Base-by-base conservation (phyloP, 2,888 invertebrate genomes). In the Selenia dentaria region DNA sequence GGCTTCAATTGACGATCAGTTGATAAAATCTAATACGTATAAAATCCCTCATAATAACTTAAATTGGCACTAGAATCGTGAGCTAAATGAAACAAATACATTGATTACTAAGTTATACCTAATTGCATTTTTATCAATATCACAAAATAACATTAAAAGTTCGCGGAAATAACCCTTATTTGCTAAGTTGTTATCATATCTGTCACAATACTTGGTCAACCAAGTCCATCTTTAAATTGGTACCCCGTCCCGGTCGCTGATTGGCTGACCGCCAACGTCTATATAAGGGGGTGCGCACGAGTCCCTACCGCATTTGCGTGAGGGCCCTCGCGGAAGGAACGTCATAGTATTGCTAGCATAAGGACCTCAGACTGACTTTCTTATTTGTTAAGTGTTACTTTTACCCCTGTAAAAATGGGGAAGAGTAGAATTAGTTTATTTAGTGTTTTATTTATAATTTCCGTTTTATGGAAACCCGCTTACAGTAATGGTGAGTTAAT, bases 391-490 rank as follows among this genome's bases (percentile, higher is more conserved):
- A 75, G 79, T 74, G 74, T 55, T 52, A 70, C 70, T 74, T 71
- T 65, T 60, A 69, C 84, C 89, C 87, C 75, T 61, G 56, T 41
- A 64, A 86, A 63, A 53, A 89, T 89, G 89, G 89, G 87, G 87
- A 72, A 68, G 59, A 67, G 66, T 83, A 81, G 68, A 61, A 69
- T 81, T 73, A 83, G 84, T 73, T 77, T 78, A 65, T 64, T 82
- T 65, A 78, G 89, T 88, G 89, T 79, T 69, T 59, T 86, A 50
- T 62, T 85, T 54, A 60, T 83, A 60, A 62, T 89, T 70, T 76
- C 85, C 70, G 82, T 88, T 78, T 74, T 89, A 72, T 88, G 89
- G 89, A 83, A 79, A 63, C 83, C 89, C 12, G 81, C 79, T 24
- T 60, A 59, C 22, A 62, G 70, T 49, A 63, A 75, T 47, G 86